Conservation (phyloP, 2,113 vertebrate species). For the Peromyscus californicus region DNA sequence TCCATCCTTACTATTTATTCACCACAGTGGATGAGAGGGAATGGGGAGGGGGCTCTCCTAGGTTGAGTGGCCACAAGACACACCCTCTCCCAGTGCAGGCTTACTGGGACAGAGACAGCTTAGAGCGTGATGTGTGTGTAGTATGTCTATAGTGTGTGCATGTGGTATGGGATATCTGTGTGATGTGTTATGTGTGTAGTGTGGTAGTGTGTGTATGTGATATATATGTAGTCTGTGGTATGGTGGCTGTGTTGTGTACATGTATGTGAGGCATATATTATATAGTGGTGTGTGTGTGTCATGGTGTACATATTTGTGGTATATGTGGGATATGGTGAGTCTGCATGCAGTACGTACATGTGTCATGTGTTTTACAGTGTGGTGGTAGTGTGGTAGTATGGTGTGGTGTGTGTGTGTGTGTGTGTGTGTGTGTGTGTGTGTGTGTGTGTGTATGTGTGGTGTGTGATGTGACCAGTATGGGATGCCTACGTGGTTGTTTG, state of each 20-base stretch:
- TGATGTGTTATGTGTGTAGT: not conserved
- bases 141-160: no score
- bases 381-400: not conserved
- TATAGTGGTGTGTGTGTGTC: not conserved
- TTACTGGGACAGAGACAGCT: not conserved
- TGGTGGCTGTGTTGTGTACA: not conserved
- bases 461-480: not conserved
- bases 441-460: not conserved
- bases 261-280: not conserved
- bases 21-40: not conserved
- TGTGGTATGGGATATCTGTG: not conserved
- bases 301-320: not conserved
- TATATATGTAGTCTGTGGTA: not conserved
- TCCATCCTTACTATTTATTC: not conserved
- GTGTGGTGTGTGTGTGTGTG: not conserved
- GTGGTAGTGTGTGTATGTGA: not conserved
- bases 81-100: rapidly evolving
- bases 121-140: not conserved
- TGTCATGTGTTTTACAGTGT: no score
- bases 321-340: not conserved
- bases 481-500: not conserved
- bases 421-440: not conserved
- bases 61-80: no score
- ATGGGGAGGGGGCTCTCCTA: not conserved
- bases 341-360: not conserved